phyloP scores from a whole-genome alignment of 2,888 invertebrate genomes.

The Dolomedes plantarius region DNA sequence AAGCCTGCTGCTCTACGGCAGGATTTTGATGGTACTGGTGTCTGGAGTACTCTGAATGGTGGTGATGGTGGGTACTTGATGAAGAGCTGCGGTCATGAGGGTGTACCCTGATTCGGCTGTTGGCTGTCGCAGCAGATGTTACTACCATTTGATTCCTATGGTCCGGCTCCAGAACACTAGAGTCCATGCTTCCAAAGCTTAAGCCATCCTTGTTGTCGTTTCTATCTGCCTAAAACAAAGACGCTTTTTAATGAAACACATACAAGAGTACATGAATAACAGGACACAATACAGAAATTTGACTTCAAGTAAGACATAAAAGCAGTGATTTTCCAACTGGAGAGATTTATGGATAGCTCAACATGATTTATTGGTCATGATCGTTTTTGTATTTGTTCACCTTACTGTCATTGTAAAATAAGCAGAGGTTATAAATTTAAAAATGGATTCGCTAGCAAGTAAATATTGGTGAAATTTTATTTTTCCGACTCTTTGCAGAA shows the following conservation, averaged over 20 bases:
- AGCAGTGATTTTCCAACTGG: no score
- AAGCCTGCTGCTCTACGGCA: conserved; percentile 55
- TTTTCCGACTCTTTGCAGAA: no score
- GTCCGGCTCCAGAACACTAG: conserved; percentile 57
- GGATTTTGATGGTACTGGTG: conserved; percentile 47
- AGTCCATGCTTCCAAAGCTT: conserved; percentile 61
- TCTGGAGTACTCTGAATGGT: conserved; percentile 15
- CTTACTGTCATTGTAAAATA: no score
- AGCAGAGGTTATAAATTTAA: no score
- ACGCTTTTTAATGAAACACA: conserved; percentile 3
- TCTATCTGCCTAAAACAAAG: conserved; percentile 56
- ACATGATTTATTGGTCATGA: no score
- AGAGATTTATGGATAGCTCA: no score
- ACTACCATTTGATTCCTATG: conserved; percentile 32
- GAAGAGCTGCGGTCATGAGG: conserved; percentile 6
- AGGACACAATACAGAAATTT: no score
- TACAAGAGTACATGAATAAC: no score
- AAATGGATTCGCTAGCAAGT: no score
- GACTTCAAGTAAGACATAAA: no score
- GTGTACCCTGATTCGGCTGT: conserved; percentile 46
- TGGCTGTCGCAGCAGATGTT: conserved; percentile 29
- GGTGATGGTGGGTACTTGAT: conserved; percentile 1
- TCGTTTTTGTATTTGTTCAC: no score
- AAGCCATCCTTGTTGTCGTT: conserved; percentile 63
- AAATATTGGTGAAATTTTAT: no score